Base-by-base conservation (phyloP, 2,888 invertebrate species). In the Epiblema foenella region DNA sequence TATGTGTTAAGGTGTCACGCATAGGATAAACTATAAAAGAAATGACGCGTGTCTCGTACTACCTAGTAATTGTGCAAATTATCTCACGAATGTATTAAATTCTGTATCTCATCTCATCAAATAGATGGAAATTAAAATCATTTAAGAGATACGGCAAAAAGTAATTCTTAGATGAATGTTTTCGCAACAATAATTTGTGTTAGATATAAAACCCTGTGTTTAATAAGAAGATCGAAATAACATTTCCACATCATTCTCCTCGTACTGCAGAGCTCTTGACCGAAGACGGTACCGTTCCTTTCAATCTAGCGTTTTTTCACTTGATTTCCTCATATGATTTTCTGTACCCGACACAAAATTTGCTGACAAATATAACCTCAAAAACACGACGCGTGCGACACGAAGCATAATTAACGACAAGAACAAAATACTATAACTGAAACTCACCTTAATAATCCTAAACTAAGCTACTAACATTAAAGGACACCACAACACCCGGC, bases 401-500 rank as follows among this genome's bases (percentile, higher is more conserved):
- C 15, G 17, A 18, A 46, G 24, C 17, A 17, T 33, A 17, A 24
- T 1, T 24, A 57, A 17, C 17, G 10, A 18, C 33, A 18, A 17
- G 18, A 49, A 57, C 37, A 24, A 11, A 11, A 11, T 5, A 51
- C 17, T 7, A 37, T 68, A 17, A 42, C 56, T 65, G 52, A 69
- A 64, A 72, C 73, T 73, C 65, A 69, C 73, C 73, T 62, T 42
- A 69, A 69, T 59, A 39, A 24, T 52, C 63, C 46, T 57, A 66
- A 56, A 39, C 29, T 64, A 68, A 12, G n/a, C 42, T 49, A 60
- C 69, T 54, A 71, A 33, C 24, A 70, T 54, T 57, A 60, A 68
- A 68, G 51, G 62, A 72, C 68, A 79, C 83, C 84, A 82, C 84
- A 80, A 81, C 80, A 79, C 74, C 75, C 77, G 72, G 81, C 76